phyloP scores from a whole-genome alignment of 2,113 vertebrate genomes.

The Tetraodon nigroviridis region DNA sequence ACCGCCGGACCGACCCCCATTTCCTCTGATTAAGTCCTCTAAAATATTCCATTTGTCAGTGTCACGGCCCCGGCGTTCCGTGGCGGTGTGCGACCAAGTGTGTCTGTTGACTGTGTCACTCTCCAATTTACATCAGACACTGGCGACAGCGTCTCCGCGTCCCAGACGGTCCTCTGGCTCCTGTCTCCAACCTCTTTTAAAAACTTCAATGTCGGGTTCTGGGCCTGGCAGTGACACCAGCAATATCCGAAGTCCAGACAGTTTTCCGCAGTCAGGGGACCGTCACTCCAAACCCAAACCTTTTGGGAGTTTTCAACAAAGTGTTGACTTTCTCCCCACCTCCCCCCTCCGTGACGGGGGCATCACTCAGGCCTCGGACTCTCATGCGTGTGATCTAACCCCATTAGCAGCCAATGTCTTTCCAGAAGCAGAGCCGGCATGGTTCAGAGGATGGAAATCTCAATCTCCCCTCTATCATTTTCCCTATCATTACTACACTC shows the following conservation, averaged over 20 bases:
- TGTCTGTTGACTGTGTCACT: slow-evolving; percentile 90
- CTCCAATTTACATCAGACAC: slow-evolving; percentile 86
- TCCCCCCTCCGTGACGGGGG: slow-evolving; percentile 21
- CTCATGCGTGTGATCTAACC: slow-evolving; percentile 64
- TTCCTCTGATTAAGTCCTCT: slow-evolving; percentile 94
- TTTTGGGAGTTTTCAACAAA: slow-evolving; percentile 29
- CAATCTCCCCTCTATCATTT: slow-evolving; percentile 99
- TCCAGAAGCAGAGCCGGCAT: slow-evolving; percentile 79
- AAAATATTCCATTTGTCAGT: slow-evolving; percentile 96
- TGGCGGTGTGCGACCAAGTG: slow-evolving; percentile 79
- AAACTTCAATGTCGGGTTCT: no score
- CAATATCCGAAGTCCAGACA: neutral
- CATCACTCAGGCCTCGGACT: slow-evolving; percentile 60
- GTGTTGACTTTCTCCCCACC: neutral
- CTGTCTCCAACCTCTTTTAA: slow-evolving; percentile 45
- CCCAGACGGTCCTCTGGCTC: slow-evolving; percentile 78
- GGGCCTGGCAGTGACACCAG: neutral
- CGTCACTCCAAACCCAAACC: slow-evolving; percentile 14
- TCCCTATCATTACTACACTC: slow-evolving; percentile 98
- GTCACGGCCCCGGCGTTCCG: slow-evolving; percentile 80
- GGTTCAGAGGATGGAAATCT: slow-evolving; percentile 97
- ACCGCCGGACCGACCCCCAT: slow-evolving; percentile 90
- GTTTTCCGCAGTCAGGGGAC: slow-evolving; percentile 17
- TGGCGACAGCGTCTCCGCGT: slow-evolving; percentile 77
- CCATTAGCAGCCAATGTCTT: slow-evolving; percentile 76